phyloP scores from a whole-genome alignment of 2,888 invertebrate species.

The Drosophila putrida region DNA sequence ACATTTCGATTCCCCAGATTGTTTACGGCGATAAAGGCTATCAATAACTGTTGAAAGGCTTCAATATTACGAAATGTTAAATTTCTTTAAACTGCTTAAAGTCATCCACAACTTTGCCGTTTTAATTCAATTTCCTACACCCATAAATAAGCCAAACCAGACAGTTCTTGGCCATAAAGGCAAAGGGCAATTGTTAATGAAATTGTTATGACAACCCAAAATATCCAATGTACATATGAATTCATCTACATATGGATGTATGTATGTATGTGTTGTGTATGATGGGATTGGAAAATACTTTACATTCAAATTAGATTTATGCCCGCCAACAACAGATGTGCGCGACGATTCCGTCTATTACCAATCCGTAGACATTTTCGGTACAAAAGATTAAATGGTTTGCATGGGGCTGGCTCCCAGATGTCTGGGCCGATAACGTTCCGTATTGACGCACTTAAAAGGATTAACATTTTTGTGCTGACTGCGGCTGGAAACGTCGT shows the following conservation, averaged over 20 bases:
- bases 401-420: conserved; percentile 35
- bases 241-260: conserved; percentile 7
- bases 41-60: neutral
- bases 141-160: conserved; percentile 60
- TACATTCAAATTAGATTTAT: conserved; percentile 70
- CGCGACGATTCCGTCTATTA: conserved; percentile 31
- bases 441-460: conserved; percentile 71
- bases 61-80: neutral
- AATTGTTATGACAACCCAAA: conserved; percentile 72
- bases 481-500: conserved; percentile 49
- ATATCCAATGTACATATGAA: conserved; percentile 27
- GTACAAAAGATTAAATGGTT: conserved; percentile 69
- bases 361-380: conserved; percentile 55
- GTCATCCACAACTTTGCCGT: conserved; percentile 20
- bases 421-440: conserved; percentile 54
- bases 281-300: conserved; percentile 49
- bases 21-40: conserved; percentile 1
- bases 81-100: conserved; percentile 1
- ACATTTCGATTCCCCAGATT: conserved; percentile 20
- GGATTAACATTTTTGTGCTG: conserved; percentile 76
- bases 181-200: conserved; percentile 61
- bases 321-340: conserved; percentile 65
- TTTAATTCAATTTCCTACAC: conserved; percentile 67
- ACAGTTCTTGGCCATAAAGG: conserved; percentile 41
- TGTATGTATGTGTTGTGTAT: conserved; percentile 25